phyloP scores from a whole-genome alignment of 2,113 vertebrate genomes.

The Chaenogobius annularis region DNA sequence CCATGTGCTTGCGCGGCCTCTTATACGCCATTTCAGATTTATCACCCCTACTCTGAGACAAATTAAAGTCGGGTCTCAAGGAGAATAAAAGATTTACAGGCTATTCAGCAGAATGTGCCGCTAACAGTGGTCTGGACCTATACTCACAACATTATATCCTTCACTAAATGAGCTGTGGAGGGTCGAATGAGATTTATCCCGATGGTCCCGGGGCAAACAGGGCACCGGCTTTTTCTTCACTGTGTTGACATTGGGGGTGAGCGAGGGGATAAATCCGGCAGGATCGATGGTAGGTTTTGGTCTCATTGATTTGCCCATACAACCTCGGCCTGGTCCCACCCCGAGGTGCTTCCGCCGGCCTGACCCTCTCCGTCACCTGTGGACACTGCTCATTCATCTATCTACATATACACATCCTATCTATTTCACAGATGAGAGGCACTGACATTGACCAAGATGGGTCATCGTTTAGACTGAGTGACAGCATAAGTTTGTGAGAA shows the following conservation, averaged over 20 bases:
- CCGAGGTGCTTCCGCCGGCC: constrained; percentile 51
- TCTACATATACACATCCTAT: constrained; percentile 50
- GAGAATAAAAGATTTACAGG: constrained; percentile 57
- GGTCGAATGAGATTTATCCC: constrained; percentile 60
- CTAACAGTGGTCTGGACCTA: constrained; percentile 57
- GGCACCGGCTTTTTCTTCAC: constrained; percentile 52
- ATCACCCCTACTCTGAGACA: constrained; percentile 41
- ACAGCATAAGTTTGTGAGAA: neutral
- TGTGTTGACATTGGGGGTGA: constrained; percentile 69
- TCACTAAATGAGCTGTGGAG: constrained; percentile 62
- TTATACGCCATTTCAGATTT: constrained; percentile 37
- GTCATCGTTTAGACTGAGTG: constrained; percentile 19
- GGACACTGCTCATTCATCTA: constrained; percentile 51
- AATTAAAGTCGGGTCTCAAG: constrained; percentile 47
- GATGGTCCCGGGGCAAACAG: constrained; percentile 58
- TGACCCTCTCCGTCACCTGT: constrained; percentile 60
- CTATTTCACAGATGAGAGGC: constrained; percentile 29
- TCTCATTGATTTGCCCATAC: constrained; percentile 66
- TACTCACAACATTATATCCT: constrained; percentile 60
- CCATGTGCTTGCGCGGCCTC: constrained; percentile 12
- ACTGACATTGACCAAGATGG: constrained; percentile 29
- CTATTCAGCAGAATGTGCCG: constrained; percentile 39
- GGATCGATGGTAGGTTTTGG: constrained; percentile 71
- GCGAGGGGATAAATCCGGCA: constrained; percentile 67
- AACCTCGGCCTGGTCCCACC: constrained; percentile 56